Percentiles rank a stretch among this genome's conserved stretches.
Evolutionary conservation across 2,888 invertebrate species (phyloP).

Genomic region (Sympetrum striolatum): DNA sequence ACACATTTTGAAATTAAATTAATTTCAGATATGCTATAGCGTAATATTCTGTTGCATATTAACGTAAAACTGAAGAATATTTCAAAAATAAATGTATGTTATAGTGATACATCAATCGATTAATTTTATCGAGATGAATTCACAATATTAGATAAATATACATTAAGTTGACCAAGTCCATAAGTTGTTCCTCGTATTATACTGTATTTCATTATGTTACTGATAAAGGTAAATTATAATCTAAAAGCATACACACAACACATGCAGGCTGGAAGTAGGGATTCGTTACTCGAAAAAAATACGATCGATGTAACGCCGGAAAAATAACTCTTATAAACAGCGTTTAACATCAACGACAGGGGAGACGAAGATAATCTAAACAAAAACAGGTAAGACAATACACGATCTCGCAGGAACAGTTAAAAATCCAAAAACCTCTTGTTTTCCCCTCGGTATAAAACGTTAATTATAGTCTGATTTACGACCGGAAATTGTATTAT

Average conservation of each 20-base stretch:
- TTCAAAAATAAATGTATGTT: too few relatives aligned
- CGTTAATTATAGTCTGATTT: conserved; percentile 36
- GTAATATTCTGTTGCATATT: too few relatives aligned
- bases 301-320: background rate
- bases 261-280: background rate
- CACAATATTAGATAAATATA: too few relatives aligned
- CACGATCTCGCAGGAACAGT: background rate
- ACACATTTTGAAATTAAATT: too few relatives aligned
- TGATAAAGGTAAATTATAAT: background rate
- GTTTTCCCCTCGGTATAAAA: conserved; percentile 26
- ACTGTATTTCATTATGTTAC: too few relatives aligned
- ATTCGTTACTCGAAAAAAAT: background rate
- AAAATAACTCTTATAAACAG: conserved; percentile 2
- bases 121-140: too few relatives aligned
- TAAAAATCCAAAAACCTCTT: conserved; percentile 35
- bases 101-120: too few relatives aligned
- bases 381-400: conserved; percentile 28
- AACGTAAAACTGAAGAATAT: too few relatives aligned
- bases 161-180: too few relatives aligned
- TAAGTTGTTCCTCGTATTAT: too few relatives aligned
- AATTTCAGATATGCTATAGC: too few relatives aligned
- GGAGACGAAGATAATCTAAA: background rate
- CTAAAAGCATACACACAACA: background rate
- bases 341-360: background rate
- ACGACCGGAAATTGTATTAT: conserved; percentile 35